Conservation (phyloP, 2,113 vertebrate genomes). For the Eurypyga helias region DNA sequence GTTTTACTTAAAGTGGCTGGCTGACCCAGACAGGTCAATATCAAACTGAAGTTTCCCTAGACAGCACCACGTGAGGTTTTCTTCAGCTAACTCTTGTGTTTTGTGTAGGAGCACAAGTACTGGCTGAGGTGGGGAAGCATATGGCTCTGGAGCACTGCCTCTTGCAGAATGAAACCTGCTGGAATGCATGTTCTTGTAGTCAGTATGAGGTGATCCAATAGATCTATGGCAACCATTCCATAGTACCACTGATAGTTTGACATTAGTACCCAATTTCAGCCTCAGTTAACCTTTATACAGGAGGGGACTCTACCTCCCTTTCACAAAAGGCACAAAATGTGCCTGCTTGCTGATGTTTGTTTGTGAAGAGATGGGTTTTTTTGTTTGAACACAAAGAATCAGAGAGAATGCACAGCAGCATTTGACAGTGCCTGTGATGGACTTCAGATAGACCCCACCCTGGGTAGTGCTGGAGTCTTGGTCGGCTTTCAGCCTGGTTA, state of each 20-base stretch:
- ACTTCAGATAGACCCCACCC: background rate
- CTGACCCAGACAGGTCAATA: background rate
- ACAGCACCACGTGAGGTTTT: background rate
- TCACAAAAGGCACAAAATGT: background rate
- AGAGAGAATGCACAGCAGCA: background rate
- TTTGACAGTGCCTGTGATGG: background rate
- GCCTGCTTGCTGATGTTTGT: background rate
- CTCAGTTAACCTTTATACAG: background rate
- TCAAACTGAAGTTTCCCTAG: background rate
- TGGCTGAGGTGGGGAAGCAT: background rate
- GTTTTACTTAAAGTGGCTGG: background rate
- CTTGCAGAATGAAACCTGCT: background rate
- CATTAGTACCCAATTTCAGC: background rate
- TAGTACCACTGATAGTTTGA: background rate
- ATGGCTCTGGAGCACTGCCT: background rate
- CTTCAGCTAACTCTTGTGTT: background rate
- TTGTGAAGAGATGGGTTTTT: background rate
- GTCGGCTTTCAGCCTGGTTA: background rate
- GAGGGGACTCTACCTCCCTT: background rate
- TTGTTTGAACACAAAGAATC: background rate
- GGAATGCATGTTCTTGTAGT: rapidly evolving
- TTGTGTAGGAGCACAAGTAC: background rate
- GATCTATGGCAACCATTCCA: background rate
- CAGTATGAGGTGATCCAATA: rapidly evolving
- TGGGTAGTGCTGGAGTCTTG: background rate